A percentile compares a stretch with the other conserved stretches of the same genome.
These are phyloP conservation scores for Venturia canescens DNA, from an alignment of 1,140 invertebrate species.

Conservation along the genomic window DNA sequence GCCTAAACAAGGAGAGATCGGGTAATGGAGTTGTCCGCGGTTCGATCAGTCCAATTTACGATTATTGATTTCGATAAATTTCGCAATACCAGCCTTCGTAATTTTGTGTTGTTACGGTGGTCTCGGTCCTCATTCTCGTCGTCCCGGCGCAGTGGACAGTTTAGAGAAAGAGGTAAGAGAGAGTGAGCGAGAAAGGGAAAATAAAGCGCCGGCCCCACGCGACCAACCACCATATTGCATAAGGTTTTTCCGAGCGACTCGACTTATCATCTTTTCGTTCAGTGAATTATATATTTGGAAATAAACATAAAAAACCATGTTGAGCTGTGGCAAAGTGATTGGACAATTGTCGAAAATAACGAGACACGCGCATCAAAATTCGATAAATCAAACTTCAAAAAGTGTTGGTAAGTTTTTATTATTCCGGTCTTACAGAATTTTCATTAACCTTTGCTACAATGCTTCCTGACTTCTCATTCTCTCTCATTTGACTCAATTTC, in stretches of 20 bases:
- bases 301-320: constrained; percentile 56
- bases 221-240: constrained; percentile 64
- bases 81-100: constrained; percentile 36
- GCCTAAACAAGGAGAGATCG: constrained; percentile 15
- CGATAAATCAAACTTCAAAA: constrained; percentile 49
- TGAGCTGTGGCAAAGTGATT: constrained; percentile 60
- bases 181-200: background rate
- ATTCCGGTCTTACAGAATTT: background rate
- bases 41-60: constrained; percentile 35
- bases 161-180: background rate
- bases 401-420: constrained; percentile 53
- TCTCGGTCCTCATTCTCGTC: background rate
- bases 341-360: constrained; percentile 60
- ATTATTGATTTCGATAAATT: constrained; percentile 37
- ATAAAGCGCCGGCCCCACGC: constrained; percentile 53
- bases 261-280: constrained; percentile 23
- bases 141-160: background rate
- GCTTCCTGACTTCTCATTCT: background rate
- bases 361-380: constrained; percentile 52
- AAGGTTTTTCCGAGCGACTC: constrained; percentile 49
- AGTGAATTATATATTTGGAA: constrained; percentile 51
- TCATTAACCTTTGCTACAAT: background rate
- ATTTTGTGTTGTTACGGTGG: constrained; percentile 26
- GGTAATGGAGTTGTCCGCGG: constrained; percentile 59
- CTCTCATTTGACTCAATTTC: background rate